These are phyloP conservation scores for Melanostoma scalare DNA, from an alignment of 2,888 invertebrate genomes.

Conservation along the genomic window DNA sequence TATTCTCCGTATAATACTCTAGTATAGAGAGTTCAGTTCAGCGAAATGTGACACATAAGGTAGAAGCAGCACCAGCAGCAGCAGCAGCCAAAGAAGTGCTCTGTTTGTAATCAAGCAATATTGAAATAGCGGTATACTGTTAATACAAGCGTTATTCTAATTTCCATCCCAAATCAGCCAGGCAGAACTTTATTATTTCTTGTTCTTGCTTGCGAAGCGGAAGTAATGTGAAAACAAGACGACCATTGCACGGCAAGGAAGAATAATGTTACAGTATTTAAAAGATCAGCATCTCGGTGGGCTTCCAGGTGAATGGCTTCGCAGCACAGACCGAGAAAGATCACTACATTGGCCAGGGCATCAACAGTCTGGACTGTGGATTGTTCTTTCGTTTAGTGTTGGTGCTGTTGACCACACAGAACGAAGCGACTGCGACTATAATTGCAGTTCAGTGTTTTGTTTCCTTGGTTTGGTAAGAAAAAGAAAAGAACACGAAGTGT, in stretches of 20 bases:
- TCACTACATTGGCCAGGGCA: constrained; percentile 31
- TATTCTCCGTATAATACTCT: background rate
- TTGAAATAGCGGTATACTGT: constrained; percentile 49
- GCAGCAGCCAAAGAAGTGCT: constrained; percentile 58
- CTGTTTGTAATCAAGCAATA: constrained; percentile 48
- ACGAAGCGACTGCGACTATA: constrained; percentile 44
- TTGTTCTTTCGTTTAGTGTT: constrained; percentile 16
- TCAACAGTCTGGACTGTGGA: constrained; percentile 52
- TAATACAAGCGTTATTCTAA: constrained; percentile 58
- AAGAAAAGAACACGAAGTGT: constrained; percentile 4
- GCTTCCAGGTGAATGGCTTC: constrained; percentile 59
- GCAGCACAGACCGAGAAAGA: constrained; percentile 45
- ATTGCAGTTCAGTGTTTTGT: constrained; percentile 19
- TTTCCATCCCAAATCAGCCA: constrained; percentile 69
- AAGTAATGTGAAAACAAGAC: constrained; percentile 62
- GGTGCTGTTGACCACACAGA: constrained; percentile 49
- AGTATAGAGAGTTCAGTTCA: constrained; percentile 43
- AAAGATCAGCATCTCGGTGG: constrained; percentile 35
- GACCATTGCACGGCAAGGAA: constrained; percentile 15
- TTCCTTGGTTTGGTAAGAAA: constrained; percentile 7
- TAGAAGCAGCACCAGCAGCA: constrained; percentile 11
- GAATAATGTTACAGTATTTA: constrained; percentile 56
- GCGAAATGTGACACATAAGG: constrained; percentile 61
- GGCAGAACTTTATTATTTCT: constrained; percentile 65
- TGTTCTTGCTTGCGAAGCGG: constrained; percentile 68